Evolutionary conservation across 2,797 vertebrate species (phyloP).

Genomic region (Sebastolobus altivelis): DNA sequence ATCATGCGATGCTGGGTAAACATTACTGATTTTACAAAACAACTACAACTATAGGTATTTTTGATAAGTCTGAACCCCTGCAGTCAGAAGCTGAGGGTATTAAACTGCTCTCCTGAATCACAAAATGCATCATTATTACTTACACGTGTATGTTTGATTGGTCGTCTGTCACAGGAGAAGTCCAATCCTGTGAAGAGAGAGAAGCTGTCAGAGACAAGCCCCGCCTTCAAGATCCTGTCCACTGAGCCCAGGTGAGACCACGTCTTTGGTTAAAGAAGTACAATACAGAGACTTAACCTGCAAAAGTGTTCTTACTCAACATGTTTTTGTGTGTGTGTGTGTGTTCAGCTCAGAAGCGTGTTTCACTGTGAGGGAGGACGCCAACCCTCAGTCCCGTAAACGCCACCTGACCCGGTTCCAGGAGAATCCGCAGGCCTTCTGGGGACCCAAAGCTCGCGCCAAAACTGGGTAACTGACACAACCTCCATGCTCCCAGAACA

Average conservation of each 20-base stretch:
- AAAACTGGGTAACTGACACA: conserved; percentile 83
- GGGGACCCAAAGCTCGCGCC: conserved; percentile 93
- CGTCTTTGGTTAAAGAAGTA: not conserved
- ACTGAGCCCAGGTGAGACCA: conserved; percentile 86
- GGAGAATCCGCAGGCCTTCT: conserved; percentile 93
- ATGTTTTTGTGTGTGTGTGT: conserved; percentile 3
- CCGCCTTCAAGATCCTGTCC: conserved; percentile 89
- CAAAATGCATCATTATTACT: not conserved
- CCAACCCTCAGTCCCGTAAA: conserved; percentile 93
- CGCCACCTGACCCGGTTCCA: conserved; percentile 92
- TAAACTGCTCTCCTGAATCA: not conserved
- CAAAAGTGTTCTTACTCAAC: too few relatives aligned
- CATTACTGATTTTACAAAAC: too few relatives aligned
- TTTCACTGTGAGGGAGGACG: conserved; percentile 90
- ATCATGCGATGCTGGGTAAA: conserved; percentile 95
- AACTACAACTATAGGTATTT: not conserved
- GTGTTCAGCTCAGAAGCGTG: conserved; percentile 87
- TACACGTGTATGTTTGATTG: not conserved
- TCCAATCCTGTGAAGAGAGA: conserved; percentile 91
- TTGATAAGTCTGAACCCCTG: too few relatives aligned
- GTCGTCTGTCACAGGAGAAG: conserved; percentile 84
- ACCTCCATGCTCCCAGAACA: fast-evolving
- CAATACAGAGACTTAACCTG: not conserved
- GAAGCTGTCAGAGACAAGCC: conserved; percentile 88
- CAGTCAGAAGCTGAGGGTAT: too few relatives aligned